Percentiles rank a stretch among this genome's conserved stretches.
Conservation (phyloP, 2,888 invertebrate genomes). For the Ceriagrion tenellum region DNA sequence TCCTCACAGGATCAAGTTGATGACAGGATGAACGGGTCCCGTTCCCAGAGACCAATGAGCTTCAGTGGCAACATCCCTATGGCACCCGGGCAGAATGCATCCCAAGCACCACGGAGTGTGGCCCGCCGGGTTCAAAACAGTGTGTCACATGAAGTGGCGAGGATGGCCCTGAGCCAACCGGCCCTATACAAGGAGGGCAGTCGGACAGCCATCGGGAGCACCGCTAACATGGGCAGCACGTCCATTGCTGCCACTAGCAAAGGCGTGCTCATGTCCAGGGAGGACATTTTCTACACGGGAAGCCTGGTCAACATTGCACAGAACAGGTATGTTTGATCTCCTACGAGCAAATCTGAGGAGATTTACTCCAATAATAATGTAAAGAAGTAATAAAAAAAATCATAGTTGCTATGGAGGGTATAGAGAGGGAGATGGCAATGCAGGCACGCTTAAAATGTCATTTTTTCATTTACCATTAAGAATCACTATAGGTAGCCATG, state of each 20-base stretch:
- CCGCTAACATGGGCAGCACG: neutral
- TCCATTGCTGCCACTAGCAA: constrained; percentile 9
- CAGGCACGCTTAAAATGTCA: too few species aligned
- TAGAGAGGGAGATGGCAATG: too few species aligned
- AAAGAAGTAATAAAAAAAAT: too few species aligned
- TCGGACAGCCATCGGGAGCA: constrained; percentile 21
- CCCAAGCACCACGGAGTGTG: constrained; percentile 56
- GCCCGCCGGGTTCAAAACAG: constrained; percentile 71
- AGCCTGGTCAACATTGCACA: constrained; percentile 81
- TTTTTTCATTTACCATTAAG: too few species aligned
- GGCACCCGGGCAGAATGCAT: constrained; percentile 28
- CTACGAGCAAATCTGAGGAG: neutral
- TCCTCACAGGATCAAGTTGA: neutral
- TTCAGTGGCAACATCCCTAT: constrained; percentile 49
- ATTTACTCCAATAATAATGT: too few species aligned
- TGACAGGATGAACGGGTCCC: neutral
- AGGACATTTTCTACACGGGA: constrained; percentile 94
- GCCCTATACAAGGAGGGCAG: constrained; percentile 78
- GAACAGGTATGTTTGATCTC: neutral
- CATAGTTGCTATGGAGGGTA: too few species aligned
- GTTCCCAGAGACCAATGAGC: constrained; percentile 67
- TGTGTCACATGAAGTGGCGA: constrained; percentile 73
- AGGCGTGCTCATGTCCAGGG: constrained; percentile 89
- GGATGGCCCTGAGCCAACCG: constrained; percentile 87
- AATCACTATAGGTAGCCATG: too few species aligned